Evolutionary conservation across 2,888 invertebrate genomes (phyloP).

Genomic region (Anaspis maculata): DNA sequence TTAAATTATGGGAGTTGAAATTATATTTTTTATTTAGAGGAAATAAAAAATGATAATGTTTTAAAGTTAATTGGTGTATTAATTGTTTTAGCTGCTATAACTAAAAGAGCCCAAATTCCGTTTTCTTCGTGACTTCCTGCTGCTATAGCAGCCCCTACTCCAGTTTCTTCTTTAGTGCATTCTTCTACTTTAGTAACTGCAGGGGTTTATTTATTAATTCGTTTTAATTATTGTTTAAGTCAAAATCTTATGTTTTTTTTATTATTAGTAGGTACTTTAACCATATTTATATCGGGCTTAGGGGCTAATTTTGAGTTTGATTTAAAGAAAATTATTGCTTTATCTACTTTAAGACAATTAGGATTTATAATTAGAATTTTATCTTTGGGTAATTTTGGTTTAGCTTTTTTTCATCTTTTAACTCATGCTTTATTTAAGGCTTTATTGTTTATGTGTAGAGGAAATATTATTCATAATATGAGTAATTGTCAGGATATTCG

Average conservation of each 20-base stretch:
- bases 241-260: slow-evolving; percentile 44
- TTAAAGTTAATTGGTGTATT: slow-evolving; percentile 43
- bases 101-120: slow-evolving; percentile 74
- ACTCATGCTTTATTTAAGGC: slow-evolving; percentile 71
- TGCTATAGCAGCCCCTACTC: slow-evolving; percentile 70
- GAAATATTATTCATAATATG: slow-evolving; percentile 58
- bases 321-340: slow-evolving; percentile 71
- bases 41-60: slow-evolving; percentile 42
- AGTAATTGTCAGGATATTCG: slow-evolving; percentile 62
- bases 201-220: slow-evolving; percentile 63
- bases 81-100: slow-evolving; percentile 52
- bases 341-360: slow-evolving; percentile 63
- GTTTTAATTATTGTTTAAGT: slow-evolving; percentile 50
- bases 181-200: slow-evolving; percentile 73
- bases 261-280: slow-evolving; percentile 51
- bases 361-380: slow-evolving; percentile 59
- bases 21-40: slow-evolving; percentile 36
- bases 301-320: slow-evolving; percentile 59
- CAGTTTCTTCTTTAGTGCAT: slow-evolving; percentile 60
- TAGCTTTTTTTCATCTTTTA: slow-evolving; percentile 65
- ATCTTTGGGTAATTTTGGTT: slow-evolving; percentile 40
- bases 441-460: slow-evolving; percentile 64
- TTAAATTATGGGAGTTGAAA: slow-evolving; percentile 34
- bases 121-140: slow-evolving; percentile 70
- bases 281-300: slow-evolving; percentile 53